Conservation (phyloP, 2,113 vertebrate genomes). For the Enhydra lutris region DNA sequence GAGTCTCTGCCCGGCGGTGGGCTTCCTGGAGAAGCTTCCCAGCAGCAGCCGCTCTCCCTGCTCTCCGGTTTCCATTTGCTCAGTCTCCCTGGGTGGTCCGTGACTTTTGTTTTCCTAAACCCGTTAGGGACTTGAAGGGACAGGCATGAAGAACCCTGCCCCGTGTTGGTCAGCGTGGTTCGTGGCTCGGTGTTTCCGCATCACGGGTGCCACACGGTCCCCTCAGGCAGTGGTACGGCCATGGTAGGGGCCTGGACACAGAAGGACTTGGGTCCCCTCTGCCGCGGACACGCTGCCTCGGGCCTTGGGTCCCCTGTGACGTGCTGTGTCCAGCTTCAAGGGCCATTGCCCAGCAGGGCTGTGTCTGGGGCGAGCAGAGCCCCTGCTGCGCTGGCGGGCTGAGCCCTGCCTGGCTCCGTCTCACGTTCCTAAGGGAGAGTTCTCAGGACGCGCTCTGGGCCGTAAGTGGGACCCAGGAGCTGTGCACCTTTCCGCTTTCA, state of each 20-base stretch:
- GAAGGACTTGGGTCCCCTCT: background rate
- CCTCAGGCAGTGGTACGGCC: background rate
- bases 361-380: background rate
- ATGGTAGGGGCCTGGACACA: no score
- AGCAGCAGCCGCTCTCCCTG: background rate
- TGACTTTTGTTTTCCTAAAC: no score
- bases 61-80: rapidly evolving
- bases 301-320: background rate
- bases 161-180: background rate
- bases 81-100: background rate
- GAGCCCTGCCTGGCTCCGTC: no score
- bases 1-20: background rate
- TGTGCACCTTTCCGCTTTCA: background rate
- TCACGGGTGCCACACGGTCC: no score
- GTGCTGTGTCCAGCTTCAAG: rapidly evolving
- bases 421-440: background rate
- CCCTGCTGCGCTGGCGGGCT: no score
- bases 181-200: rapidly evolving
- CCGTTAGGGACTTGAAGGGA: background rate
- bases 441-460: background rate
- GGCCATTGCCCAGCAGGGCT: background rate
- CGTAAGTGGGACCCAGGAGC: background rate
- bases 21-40: background rate
- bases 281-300: rapidly evolving
- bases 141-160: background rate